phyloP scores from a whole-genome alignment of 2,888 invertebrate genomes.

The Melikaiella ostensackeni region DNA sequence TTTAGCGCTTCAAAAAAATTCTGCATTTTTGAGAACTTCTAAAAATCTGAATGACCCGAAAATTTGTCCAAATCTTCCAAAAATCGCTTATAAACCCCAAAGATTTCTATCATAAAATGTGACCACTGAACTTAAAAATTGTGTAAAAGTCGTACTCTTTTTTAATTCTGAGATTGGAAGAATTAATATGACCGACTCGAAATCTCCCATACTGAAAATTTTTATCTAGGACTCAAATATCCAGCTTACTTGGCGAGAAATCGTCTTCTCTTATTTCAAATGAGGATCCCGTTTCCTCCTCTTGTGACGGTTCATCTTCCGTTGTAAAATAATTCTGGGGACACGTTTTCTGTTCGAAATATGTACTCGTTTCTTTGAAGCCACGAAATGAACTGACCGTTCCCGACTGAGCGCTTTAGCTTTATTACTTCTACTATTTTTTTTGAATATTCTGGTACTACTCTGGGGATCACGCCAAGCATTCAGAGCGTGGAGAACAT shows the following conservation, averaged over 20 bases:
- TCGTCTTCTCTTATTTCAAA: not conserved
- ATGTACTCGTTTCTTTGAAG: not conserved
- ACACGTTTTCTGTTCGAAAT: conserved; percentile 15
- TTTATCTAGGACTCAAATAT: not conserved
- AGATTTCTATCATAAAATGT: no score
- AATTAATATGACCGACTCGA: not conserved
- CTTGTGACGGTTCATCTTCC: conserved; percentile 27
- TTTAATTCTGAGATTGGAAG: not conserved
- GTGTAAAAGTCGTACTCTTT: no score
- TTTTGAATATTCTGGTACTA: conserved; percentile 22
- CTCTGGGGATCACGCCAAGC: conserved; percentile 7
- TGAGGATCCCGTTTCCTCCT: conserved; percentile 2
- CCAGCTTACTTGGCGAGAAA: conserved; percentile 24
- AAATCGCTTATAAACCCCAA: no score
- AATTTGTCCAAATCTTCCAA: no score
- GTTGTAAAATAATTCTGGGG: not conserved
- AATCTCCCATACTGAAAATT: not conserved
- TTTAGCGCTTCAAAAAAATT: no score
- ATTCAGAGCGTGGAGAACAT: conserved; percentile 36
- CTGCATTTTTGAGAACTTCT: no score
- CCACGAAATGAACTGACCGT: conserved; percentile 28
- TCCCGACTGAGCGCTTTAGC: conserved; percentile 15
- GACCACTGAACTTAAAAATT: no score
- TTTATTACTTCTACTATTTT: conserved; percentile 34
- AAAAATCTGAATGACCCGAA: no score